Evolutionary conservation across 2,888 invertebrate species (phyloP), one percentile per base, ranked within the genome.

Genomic region (Amblyteles armatorius): DNA sequence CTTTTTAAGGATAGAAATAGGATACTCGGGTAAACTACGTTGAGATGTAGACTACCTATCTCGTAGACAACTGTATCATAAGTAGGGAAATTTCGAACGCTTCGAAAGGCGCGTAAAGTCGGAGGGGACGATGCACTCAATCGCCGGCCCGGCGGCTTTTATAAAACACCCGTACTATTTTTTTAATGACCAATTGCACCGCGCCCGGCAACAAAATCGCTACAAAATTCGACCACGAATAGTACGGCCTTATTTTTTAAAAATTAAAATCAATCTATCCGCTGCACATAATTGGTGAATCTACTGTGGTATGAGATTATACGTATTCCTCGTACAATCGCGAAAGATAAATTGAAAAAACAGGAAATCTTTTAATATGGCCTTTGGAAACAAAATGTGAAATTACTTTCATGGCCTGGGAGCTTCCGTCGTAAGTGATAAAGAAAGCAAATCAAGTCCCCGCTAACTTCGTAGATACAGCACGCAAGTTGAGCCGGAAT

Each of bases 401-500:
- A 50, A 29, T 55, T 60, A 67, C 13, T 50, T 71, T 69, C 48
- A 48, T 57, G 26, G 22, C 33, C 44, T 11, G 52, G 73, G 73
- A 9, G 79, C 57, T 65, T 80, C 40, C 65, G 67, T 65, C 67
- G 67, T 73, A 33, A 71, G 68, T 65, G 63, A 77, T 33, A 67
- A 68, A 52, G 40, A 69, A 65, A 29, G 44, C n/a, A 74, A 80
- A 33, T 60, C 26, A 7, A 74, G 55, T 57, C 16, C 40, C 16
- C 71, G 67, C 55, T 52, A 79, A 22, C 19, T 82, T 77, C 84
- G 60, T 84, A 89, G 84, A 88, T 83, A 81, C 86, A 85, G 88
- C 87, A 83, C 77, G 77, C 77, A 29, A 88, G 86, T 83, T 87
- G 84, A 85, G 50, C 86, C 72, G 79, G 84, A 88, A 91, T 91